These are phyloP conservation scores for Drosophila bunnanda DNA, from an alignment of 2,888 invertebrate species.

Conservation along the genomic window DNA sequence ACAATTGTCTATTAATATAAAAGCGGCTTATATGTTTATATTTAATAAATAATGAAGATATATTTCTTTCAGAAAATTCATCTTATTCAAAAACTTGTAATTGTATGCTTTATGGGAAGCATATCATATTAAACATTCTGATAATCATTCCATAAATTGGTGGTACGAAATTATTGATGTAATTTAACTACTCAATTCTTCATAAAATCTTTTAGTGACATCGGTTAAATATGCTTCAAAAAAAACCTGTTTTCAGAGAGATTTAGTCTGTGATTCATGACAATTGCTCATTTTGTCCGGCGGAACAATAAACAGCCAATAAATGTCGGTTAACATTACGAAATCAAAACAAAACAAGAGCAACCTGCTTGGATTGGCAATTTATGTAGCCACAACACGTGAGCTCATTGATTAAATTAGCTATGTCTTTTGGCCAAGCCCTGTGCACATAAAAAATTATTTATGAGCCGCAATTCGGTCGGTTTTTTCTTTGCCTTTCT, in stretches of 20 bases:
- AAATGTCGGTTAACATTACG: conserved; percentile 66
- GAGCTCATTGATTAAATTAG: conserved; percentile 78
- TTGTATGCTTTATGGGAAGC: too few species aligned
- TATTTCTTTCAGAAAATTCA: too few species aligned
- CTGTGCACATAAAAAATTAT: conserved; percentile 69
- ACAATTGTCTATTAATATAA: too few species aligned
- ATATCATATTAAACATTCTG: too few species aligned
- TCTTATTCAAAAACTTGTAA: too few species aligned
- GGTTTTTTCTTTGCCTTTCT: conserved; percentile 29
- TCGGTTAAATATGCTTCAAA: conserved; percentile 3
- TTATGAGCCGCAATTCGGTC: conserved; percentile 64
- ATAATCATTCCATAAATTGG: too few species aligned
- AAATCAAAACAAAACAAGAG: conserved; percentile 57
- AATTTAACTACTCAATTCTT: too few species aligned
- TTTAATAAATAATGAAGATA: too few species aligned
- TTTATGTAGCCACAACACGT: conserved; percentile 76
- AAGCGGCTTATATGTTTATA: too few species aligned
- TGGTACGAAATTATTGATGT: too few species aligned
- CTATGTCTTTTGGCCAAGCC: conserved; percentile 58
- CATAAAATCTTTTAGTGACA: not conserved
- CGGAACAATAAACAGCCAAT: conserved; percentile 60
- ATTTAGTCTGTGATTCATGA: conserved; percentile 51
- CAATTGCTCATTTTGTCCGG: conserved; percentile 61
- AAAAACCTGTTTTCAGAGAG: not conserved
- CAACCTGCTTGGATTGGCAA: conserved; percentile 42